Percentiles rank a stretch among this genome's conserved stretches.
Conservation (phyloP, 2,888 invertebrate genomes). For the Amiota minor region DNA sequence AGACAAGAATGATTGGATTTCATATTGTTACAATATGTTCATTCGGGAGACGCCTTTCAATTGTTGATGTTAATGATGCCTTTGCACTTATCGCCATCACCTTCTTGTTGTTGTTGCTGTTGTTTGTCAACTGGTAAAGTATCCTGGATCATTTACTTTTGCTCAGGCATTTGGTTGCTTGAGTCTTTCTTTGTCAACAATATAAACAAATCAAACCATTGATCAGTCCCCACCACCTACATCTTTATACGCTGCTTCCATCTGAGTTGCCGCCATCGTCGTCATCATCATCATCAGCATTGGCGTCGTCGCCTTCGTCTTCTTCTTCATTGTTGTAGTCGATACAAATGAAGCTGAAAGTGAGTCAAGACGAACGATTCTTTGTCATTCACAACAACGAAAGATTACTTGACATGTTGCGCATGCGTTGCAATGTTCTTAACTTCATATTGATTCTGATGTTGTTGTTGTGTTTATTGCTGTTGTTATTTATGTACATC, state of each 20-base stretch:
- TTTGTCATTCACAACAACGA: conserved; percentile 6
- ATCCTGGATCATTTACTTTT: too few species aligned
- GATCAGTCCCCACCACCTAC: neutral
- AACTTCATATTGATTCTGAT: neutral
- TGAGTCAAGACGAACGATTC: conserved; percentile 6
- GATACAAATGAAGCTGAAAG: conserved; percentile 12
- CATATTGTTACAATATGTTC: too few species aligned
- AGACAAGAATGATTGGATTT: too few species aligned
- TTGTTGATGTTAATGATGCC: too few species aligned
- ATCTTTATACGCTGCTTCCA: neutral
- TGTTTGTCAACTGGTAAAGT: neutral
- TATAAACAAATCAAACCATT: conserved; percentile 23
- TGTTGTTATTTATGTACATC: conserved; percentile 68
- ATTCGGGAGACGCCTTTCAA: too few species aligned
- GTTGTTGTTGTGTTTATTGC: neutral
- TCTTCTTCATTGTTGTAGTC: neutral
- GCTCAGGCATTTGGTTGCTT: neutral
- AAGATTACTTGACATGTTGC: conserved; percentile 4
- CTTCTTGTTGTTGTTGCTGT: neutral
- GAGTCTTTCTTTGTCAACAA: neutral
- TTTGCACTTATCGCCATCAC: neutral
- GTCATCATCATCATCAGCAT: too few species aligned
- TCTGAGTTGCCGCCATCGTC: too few species aligned
- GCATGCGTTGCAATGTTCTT: neutral
- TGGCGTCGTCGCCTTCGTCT: neutral